Base-by-base conservation (phyloP, 2,888 invertebrate genomes). In the Nemapogon koenigi region DNA sequence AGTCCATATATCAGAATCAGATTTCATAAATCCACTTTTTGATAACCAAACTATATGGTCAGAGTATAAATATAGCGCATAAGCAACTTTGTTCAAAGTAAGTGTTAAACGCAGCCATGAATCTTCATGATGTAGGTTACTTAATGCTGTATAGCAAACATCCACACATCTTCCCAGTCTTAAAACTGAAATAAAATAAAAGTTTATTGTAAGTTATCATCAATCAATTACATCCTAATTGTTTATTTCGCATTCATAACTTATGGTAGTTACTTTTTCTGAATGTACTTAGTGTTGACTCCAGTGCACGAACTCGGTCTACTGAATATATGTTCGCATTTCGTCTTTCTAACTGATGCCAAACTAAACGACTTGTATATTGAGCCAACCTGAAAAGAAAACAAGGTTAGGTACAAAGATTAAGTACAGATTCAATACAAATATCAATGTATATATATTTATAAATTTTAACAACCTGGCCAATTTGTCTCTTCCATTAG, bases 21-120 rank as follows among this genome's bases (percentile, higher is more conserved):
- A 81, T 47, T 75, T 76, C 3, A 86, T 58, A 40, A 85, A 72
- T 15, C 91, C 91, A 27, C 87, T 85, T 50, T 88, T 83, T 3
- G 90, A 87, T 2, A 94, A 68, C 91, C 94, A 95, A 19, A 94
- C 83, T 19, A 94, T 81, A 56, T 96, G 94, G 61, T 96, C 96
- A 10, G 91, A 86, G 32, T 94, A 72, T 2, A 96, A 79, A 54
- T 87, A 96, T 16, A 93, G 59, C 0, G 91, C 85, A 59, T 89
- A 87, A 16, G 90, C 83, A 37, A 95, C 76, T 72, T 90, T 91
- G 43, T 92, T 89, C 36, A 92, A 56, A 0, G 91, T 90, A 22
- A 92, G 62, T 17, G 89, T 87, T 7, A 88, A 61, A 46, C 90
- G 82, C 14, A 94, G 65, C 3, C 85, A 76, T 11, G 85, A 57